Conservation (phyloP, 2,888 invertebrate species). For the Scaptomyza cyrtandrae region DNA sequence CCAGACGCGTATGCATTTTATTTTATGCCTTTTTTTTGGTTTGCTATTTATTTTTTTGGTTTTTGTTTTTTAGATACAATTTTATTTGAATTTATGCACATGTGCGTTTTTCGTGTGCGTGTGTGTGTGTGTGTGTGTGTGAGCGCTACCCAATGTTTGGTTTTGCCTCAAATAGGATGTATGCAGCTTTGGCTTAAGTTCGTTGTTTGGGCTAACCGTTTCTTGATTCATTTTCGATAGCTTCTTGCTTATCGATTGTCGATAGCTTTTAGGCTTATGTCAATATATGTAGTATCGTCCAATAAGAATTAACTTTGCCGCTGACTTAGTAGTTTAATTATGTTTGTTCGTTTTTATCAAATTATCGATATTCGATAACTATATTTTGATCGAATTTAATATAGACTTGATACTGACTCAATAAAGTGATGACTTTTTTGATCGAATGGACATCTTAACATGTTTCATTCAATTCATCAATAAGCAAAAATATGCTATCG, state of each 20-base stretch:
- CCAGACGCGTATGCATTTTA: constrained; percentile 54
- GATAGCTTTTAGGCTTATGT: background rate
- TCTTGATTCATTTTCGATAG: constrained; percentile 1
- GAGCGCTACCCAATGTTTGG: constrained; percentile 20
- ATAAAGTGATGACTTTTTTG: too few relatives aligned
- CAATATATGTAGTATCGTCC: background rate
- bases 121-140: constrained; percentile 9
- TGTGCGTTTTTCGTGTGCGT: constrained; percentile 42
- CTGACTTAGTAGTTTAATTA: too few relatives aligned
- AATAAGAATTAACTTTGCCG: too few relatives aligned
- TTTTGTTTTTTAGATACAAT: constrained; percentile 65
- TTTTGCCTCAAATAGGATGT: background rate
- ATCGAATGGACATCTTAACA: too few relatives aligned
- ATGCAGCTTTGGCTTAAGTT: background rate
- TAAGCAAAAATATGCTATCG: background rate
- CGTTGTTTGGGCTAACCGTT: background rate
- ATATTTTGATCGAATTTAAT: background rate
- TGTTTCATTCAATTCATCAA: too few relatives aligned
- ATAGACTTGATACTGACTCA: background rate
- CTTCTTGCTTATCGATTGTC: background rate
- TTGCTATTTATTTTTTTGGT: constrained; percentile 32
- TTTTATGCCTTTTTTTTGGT: constrained; percentile 13
- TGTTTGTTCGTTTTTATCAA: too few relatives aligned
- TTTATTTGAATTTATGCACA: constrained; percentile 72
- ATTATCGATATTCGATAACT: background rate